Base-by-base conservation (phyloP, 1,140 invertebrate species). In the Temnothorax longispinosus region DNA sequence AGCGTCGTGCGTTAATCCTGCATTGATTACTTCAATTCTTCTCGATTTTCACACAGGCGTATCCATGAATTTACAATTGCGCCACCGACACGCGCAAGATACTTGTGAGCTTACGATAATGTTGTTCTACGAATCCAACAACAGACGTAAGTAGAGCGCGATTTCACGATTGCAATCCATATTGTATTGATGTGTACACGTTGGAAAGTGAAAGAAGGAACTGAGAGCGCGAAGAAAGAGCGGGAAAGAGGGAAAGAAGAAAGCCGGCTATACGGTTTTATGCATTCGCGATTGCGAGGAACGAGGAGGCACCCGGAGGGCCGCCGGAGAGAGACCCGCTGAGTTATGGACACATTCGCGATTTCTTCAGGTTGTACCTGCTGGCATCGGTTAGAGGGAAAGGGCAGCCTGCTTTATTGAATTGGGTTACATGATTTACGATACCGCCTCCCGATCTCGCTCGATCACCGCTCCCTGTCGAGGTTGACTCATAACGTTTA, bases 391-490 rank as follows among this genome's bases (percentile, higher is more conserved):
- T 88, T 89, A 88, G 69, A 91, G 75, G 91, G 89, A 92, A 92
- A 88, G 88, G 87, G 87, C 86, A 91, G 81, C 58, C 89, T 94
- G 91, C 92, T 93, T 93, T 94, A 94, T 94, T 94, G 92, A 94
- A 93, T 93, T 93, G 93, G 91, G 91, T 93, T 94, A 86, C 93
- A 93, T 94, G 93, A 94, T 93, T 93, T 93, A 93, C 88, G 88
- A 91, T 88, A 92, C 88, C 89, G 87, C 86, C 77, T 87, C 76
- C 84, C 80, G 89, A 92, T 90, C 91, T 90, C 91, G 90, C 86
- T 90, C 90, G 87, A 91, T 91, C 90, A 91, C 74, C 77, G 58
- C 87, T 91, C 89, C 77, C 84, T 91, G 89, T 90, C 89, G 78
- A 77, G 81, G 80, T 92, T 91, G 86, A 88, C 81, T 91, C 88